Evolutionary conservation across 1,140 invertebrate genomes (phyloP).

Genomic region (Aphaenogaster rudis): DNA sequence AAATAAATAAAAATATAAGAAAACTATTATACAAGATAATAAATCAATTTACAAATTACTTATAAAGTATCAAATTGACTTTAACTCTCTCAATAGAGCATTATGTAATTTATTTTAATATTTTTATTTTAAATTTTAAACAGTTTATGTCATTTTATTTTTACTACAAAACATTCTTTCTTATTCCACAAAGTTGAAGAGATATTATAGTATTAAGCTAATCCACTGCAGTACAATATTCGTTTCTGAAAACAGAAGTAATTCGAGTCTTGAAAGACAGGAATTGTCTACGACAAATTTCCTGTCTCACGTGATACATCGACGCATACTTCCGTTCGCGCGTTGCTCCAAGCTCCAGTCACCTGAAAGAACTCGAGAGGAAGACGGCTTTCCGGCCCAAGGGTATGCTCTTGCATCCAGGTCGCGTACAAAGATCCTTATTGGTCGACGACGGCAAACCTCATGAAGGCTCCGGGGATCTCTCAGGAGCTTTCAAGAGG

Average conservation of each 20-base stretch:
- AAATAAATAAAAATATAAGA: background rate
- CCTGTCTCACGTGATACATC: constrained; percentile 46
- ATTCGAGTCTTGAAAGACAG: constrained; percentile 25
- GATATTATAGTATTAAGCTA: constrained; percentile 1
- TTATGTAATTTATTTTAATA: background rate
- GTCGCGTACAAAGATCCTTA: constrained; percentile 62
- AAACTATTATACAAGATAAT: background rate
- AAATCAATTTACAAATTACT: background rate
- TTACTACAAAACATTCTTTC: background rate
- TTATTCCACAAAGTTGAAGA: background rate
- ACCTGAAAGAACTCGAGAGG: constrained; percentile 35
- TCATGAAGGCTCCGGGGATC: constrained; percentile 26
- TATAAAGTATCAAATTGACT: background rate
- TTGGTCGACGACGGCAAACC: constrained; percentile 47
- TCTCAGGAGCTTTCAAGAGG: constrained; percentile 49
- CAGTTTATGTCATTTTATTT: background rate
- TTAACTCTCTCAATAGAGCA: background rate
- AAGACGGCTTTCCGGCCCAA: constrained; percentile 28
- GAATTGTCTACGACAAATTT: constrained; percentile 47
- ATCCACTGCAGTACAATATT: constrained; percentile 3
- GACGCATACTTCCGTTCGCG: constrained; percentile 18
- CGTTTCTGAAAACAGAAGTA: constrained; percentile 26
- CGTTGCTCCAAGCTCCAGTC: constrained; percentile 33
- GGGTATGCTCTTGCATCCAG: constrained; percentile 40
- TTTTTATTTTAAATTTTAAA: background rate